phyloP scores from a whole-genome alignment of 2,113 vertebrate genomes.

The Bettongia penicillata region DNA sequence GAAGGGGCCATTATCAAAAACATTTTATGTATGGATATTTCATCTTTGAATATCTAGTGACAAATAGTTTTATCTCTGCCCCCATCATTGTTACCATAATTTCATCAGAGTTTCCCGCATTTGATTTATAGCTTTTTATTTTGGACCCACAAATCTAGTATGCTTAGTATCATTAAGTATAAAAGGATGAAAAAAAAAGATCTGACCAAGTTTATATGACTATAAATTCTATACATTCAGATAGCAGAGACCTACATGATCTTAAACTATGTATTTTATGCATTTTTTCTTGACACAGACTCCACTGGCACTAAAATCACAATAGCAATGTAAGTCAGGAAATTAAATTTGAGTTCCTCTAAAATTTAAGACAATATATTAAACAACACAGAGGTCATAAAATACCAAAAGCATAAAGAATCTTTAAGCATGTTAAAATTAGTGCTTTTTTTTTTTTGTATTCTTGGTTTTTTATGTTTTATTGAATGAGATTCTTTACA shows the following conservation, averaged over 20 bases:
- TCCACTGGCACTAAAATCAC: neutral
- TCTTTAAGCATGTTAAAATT: conserved; percentile 24
- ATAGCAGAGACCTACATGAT: neutral
- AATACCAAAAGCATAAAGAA: conserved; percentile 32
- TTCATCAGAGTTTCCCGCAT: neutral
- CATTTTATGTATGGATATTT: neutral
- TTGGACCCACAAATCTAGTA: neutral
- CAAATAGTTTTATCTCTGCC: conserved; percentile 14
- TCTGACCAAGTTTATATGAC: conserved; percentile 12
- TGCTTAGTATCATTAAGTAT: neutral
- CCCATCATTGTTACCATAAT: conserved; percentile 27
- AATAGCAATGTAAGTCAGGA: conserved; percentile 11
- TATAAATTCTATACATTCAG: neutral
- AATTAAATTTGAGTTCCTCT: conserved; percentile 5
- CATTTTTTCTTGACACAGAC: neutral
- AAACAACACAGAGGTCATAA: neutral
- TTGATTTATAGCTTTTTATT: conserved; percentile 31
- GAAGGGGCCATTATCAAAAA: neutral
- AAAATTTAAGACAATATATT: conserved; percentile 18
- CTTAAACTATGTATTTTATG: conserved; percentile 3
- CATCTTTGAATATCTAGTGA: conserved; percentile 7
- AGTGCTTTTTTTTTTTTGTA: conserved; percentile 16
- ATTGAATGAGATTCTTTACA: conserved; percentile 24
- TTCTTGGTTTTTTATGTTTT: conserved; percentile 28
- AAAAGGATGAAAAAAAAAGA: neutral